phyloP scores from a whole-genome alignment of 2,113 vertebrate genomes.

The Sitta europaea region DNA sequence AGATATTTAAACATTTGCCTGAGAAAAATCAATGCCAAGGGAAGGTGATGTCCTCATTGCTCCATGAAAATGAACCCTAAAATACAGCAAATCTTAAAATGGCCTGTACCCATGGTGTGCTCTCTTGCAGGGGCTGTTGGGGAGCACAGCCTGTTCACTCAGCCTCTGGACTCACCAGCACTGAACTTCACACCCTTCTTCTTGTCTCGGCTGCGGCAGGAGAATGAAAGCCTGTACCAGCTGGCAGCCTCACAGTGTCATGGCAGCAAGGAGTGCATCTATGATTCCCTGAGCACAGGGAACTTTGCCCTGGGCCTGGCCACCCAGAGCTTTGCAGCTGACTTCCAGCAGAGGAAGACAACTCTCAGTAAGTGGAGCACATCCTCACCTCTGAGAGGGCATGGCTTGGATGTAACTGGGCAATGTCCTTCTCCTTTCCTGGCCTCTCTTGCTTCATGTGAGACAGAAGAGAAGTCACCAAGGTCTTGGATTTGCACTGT shows the following conservation, averaged over 20 bases:
- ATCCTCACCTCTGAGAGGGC: neutral
- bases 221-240: slow-evolving; percentile 30
- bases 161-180: neutral
- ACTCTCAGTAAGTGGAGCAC: slow-evolving; percentile 31
- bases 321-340: neutral
- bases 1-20: neutral
- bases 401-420: neutral
- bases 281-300: slow-evolving; percentile 7
- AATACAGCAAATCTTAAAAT: neutral
- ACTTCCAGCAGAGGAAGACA: slow-evolving; percentile 27
- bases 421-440: neutral
- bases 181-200: slow-evolving; percentile 48
- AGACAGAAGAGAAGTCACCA: neutral
- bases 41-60: neutral
- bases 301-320: slow-evolving; percentile 9
- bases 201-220: slow-evolving; percentile 42
- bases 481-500: neutral
- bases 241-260: neutral
- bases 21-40: neutral
- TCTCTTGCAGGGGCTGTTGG: slow-evolving; percentile 43
- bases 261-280: slow-evolving; percentile 27
- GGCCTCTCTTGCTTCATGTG: neutral
- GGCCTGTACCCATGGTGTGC: neutral
- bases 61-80: neutral
- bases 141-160: neutral